Conservation (phyloP, 2,888 invertebrate genomes). For the Yponomeuta evonymella region DNA sequence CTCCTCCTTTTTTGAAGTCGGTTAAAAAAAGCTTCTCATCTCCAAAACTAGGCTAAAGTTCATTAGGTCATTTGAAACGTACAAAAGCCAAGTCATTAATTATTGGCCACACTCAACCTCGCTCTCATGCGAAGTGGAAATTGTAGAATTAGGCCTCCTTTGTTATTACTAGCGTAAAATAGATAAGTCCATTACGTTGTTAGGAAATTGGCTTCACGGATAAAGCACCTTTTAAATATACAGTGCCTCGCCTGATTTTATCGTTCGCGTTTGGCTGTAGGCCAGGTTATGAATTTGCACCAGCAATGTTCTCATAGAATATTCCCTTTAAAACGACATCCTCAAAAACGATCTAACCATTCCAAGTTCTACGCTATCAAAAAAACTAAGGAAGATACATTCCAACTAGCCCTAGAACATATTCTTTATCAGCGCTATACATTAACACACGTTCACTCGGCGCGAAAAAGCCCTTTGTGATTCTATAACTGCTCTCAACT, state of each 20-base stretch:
- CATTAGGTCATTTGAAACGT: neutral
- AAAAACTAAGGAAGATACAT: neutral
- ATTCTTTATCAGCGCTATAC: neutral
- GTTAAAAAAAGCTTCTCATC: neutral
- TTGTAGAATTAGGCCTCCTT: neutral
- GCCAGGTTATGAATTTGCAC: neutral
- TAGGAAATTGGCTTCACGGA: neutral
- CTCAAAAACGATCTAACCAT: too few relatives aligned
- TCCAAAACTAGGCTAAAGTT: neutral
- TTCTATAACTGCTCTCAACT: slow-evolving; percentile 6
- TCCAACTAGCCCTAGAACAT: neutral
- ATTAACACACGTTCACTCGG: slow-evolving; percentile 1
- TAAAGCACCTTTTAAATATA: neutral
- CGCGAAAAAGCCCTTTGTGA: slow-evolving; percentile 9
- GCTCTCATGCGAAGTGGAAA: neutral
- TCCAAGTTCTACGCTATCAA: neutral
- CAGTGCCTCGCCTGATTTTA: neutral
- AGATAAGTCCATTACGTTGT: neutral
- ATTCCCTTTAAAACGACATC: too few relatives aligned
- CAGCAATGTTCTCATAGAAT: too few relatives aligned
- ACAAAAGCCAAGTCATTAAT: neutral
- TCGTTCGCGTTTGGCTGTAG: neutral
- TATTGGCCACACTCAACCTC: neutral
- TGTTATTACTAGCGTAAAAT: neutral
- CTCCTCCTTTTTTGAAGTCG: too few relatives aligned